Evolutionary conservation across 2,113 vertebrate species (phyloP).

Genomic region (Progne subis): DNA sequence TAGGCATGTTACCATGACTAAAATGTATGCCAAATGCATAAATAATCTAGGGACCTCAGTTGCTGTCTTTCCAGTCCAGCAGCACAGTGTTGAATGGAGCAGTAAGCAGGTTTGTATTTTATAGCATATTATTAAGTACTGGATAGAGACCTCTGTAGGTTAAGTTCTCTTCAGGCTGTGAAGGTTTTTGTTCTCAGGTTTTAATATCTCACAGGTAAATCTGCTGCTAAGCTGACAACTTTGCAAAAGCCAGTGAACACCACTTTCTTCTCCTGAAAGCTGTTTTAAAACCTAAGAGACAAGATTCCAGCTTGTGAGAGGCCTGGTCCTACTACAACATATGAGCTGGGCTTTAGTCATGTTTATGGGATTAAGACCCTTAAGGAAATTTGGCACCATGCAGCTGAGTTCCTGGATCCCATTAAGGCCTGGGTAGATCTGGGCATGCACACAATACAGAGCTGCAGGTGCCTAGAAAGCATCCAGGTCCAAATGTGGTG

Average conservation of each 20-base stretch:
- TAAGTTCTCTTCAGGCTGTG: neutral
- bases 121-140: neutral
- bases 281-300: neutral
- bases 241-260: neutral
- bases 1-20: neutral
- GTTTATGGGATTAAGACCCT: constrained; percentile 36
- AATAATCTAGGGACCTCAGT: neutral
- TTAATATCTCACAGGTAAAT: neutral
- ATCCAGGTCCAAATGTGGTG: constrained; percentile 42
- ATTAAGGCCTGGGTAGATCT: constrained; percentile 55
- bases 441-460: constrained; percentile 34
- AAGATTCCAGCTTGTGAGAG: neutral
- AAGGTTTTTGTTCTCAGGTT: neutral
- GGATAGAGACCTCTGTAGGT: neutral
- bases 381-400: neutral
- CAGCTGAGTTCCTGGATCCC: constrained; percentile 36
- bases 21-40: neutral
- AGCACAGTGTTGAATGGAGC: neutral
- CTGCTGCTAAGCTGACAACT: neutral
- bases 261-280: neutral
- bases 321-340: neutral
- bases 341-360: constrained; percentile 22
- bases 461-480: constrained; percentile 53
- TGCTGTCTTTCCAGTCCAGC: neutral
- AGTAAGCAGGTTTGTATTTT: neutral